phyloP scores from a whole-genome alignment of 92 coral and sea anemone species.

The Palythoa grandiflora region DNA sequence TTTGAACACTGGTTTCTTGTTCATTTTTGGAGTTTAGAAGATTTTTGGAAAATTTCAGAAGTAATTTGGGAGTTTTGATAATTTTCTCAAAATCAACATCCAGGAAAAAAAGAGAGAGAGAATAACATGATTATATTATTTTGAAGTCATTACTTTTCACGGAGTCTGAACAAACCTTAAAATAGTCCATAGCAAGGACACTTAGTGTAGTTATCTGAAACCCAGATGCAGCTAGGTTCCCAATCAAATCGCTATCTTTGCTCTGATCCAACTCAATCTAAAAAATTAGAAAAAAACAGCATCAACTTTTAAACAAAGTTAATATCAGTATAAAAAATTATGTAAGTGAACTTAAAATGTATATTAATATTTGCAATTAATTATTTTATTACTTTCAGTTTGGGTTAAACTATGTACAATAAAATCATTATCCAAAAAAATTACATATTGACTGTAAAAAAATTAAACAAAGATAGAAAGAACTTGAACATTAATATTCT shows the following conservation, averaged over 20 bases:
- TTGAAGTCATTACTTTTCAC: neutral
- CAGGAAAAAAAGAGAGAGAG: neutral
- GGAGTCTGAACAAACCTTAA: constrained; percentile 65
- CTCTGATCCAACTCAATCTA: constrained; percentile 74
- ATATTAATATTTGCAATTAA: too few relatives aligned
- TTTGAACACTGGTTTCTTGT: too few relatives aligned
- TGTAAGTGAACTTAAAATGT: too few relatives aligned
- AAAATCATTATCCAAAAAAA: too few relatives aligned
- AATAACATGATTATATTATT: too few relatives aligned
- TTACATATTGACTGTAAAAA: too few relatives aligned
- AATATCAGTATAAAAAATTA: neutral
- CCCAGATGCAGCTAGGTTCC: constrained; percentile 64
- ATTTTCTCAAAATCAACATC: neutral
- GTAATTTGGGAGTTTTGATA: neutral
- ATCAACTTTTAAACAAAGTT: neutral
- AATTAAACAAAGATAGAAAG: too few relatives aligned
- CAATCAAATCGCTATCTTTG: neutral
- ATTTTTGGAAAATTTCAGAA: too few relatives aligned
- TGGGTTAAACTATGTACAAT: too few relatives aligned
- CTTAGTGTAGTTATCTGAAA: constrained; percentile 39
- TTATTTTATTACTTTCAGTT: too few relatives aligned
- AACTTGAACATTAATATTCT: too few relatives aligned
- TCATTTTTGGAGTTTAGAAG: too few relatives aligned
- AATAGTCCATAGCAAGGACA: constrained; percentile 77
- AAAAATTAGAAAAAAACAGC: neutral